Conservation (phyloP, 2,888 invertebrate genomes). For the Julus scandinavius region DNA sequence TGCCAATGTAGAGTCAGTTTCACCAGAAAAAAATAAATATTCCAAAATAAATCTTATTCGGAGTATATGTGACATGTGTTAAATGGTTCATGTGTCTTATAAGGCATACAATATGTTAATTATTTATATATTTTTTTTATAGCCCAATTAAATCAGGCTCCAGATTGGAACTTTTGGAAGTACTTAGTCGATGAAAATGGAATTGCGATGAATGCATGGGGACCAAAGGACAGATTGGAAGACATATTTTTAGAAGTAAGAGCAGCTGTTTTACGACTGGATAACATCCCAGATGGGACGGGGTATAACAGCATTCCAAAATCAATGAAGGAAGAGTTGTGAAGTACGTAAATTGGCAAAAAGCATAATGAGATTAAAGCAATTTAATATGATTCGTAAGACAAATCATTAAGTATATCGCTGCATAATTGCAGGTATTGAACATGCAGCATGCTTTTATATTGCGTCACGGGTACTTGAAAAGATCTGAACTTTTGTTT, state of each 20-base stretch:
- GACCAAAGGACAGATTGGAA: slow-evolving; percentile 65
- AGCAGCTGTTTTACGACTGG: slow-evolving; percentile 58
- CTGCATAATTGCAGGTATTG: not conserved
- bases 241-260: slow-evolving; percentile 63
- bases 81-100: too few relatives aligned
- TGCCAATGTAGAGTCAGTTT: too few relatives aligned
- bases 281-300: not conserved
- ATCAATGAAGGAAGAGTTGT: not conserved
- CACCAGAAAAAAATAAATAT: too few relatives aligned
- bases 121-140: slow-evolving; percentile 54
- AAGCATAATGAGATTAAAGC: not conserved
- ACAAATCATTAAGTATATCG: not conserved
- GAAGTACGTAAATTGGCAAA: not conserved
- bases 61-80: too few relatives aligned
- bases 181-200: slow-evolving; percentile 68
- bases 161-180: slow-evolving; percentile 71
- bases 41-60: too few relatives aligned
- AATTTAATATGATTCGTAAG: not conserved
- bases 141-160: slow-evolving; percentile 62
- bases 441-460: not conserved
- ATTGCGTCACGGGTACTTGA: not conserved
- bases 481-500: not conserved
- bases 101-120: too few relatives aligned
- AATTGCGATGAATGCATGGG: slow-evolving; percentile 67
- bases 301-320: not conserved